phyloP scores from a whole-genome alignment of 2,888 invertebrate genomes.

The Andrena hattorfiana region DNA sequence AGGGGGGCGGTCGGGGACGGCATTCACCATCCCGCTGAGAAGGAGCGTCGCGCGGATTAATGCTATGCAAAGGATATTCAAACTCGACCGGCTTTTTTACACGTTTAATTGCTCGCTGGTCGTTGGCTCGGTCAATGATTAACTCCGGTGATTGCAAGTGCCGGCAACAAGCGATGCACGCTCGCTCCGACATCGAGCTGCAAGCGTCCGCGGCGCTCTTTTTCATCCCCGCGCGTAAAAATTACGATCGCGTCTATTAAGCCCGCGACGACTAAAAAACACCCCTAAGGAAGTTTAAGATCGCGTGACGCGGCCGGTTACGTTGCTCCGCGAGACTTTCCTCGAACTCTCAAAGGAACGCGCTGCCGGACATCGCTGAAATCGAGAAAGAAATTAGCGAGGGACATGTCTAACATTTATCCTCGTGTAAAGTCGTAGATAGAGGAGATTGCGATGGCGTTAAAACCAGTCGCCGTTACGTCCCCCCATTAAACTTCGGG shows the following conservation, averaged over 20 bases:
- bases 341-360: background rate
- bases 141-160: constrained; percentile 54
- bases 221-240: background rate
- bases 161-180: constrained; percentile 19
- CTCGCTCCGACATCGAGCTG: background rate
- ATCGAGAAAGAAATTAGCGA: too few species aligned
- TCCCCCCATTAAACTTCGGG: constrained; percentile 5
- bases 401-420: background rate
- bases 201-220: background rate
- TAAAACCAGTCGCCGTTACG: constrained; percentile 1
- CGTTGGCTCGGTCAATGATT: constrained; percentile 37
- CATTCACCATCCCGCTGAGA: background rate
- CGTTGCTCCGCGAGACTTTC: constrained; percentile 13
- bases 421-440: background rate
- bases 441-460: background rate
- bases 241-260: constrained; percentile 40
- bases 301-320: constrained; percentile 41
- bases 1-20: background rate
- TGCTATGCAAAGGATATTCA: constrained; percentile 6
- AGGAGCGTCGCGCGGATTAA: background rate
- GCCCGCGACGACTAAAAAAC: constrained; percentile 31
- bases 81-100: background rate
- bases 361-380: too few species aligned
- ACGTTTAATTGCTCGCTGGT: constrained; percentile 28
- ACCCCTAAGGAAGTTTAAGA: constrained; percentile 40